phyloP scores from a whole-genome alignment of 2,797 vertebrate genomes.

The Malacoraja senta region DNA sequence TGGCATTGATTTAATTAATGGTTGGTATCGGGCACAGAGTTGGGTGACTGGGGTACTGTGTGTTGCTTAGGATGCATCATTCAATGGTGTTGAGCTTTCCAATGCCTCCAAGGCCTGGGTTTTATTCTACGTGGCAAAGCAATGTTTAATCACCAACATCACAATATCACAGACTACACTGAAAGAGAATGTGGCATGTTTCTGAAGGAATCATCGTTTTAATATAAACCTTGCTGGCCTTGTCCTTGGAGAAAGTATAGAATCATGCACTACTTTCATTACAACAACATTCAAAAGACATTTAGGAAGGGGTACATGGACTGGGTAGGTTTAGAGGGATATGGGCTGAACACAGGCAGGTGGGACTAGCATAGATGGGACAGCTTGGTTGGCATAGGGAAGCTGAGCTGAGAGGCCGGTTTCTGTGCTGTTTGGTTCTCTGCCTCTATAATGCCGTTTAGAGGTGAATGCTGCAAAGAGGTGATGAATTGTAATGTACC shows the following conservation, averaged over 20 bases:
- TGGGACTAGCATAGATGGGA: no score
- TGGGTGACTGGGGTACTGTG: not conserved
- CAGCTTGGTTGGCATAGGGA: no score
- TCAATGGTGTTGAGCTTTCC: not conserved
- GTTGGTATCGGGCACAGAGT: not conserved
- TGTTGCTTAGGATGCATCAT: not conserved
- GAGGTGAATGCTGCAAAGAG: not conserved
- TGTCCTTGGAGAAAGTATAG: not conserved
- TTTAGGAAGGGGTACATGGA: no score
- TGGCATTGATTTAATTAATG: not conserved
- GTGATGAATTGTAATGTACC: slow-evolving; percentile 5
- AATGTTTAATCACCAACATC: not conserved
- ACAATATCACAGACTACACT: not conserved
- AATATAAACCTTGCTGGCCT: not conserved
- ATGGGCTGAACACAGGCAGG: no score
- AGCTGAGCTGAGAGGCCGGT: no score
- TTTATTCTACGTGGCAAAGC: not conserved
- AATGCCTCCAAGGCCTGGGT: not conserved
- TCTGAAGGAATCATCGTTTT: not conserved
- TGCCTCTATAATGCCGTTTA: no score
- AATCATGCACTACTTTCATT: not conserved
- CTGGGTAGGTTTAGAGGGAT: no score
- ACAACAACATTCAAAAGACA: not conserved
- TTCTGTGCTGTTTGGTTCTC: no score
- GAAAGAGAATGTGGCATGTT: not conserved